Percentiles rank a stretch among this genome's conserved stretches.
These are phyloP conservation scores for Coptodon rendalli DNA, from an alignment of 2,113 vertebrate genomes.

Conservation along the genomic window DNA sequence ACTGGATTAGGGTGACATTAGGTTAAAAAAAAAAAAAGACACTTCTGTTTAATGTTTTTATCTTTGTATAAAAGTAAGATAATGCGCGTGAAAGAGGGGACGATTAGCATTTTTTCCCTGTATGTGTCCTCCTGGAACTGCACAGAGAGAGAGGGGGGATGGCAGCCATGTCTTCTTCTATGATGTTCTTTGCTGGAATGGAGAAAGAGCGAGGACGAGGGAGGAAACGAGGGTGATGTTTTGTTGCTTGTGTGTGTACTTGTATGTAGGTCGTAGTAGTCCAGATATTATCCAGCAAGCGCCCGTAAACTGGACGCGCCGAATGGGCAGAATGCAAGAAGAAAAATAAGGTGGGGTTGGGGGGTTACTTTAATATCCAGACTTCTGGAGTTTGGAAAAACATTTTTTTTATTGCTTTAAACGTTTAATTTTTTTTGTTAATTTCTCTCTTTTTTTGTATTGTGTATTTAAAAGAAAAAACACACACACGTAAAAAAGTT, in stretches of 20 bases:
- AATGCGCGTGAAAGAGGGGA: conserved; percentile 6
- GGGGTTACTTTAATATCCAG: background rate
- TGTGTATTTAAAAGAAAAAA: background rate
- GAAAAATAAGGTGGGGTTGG: background rate
- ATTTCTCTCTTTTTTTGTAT: conserved; percentile 31
- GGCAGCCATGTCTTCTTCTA: conserved; percentile 63
- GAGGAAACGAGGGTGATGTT: background rate
- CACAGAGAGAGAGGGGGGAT: background rate
- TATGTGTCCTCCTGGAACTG: conserved; percentile 28
- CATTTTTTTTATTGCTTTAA: conserved; percentile 40
- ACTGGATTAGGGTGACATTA: conserved; percentile 6
- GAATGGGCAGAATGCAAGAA: background rate
- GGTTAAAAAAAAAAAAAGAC: background rate
- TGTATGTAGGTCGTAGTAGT: conserved; percentile 48
- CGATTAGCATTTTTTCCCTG: conserved; percentile 5
- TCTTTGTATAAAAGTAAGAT: conserved; percentile 44
- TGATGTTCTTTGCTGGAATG: conserved; percentile 70
- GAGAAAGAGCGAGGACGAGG: conserved; percentile 55
- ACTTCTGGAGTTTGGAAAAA: conserved; percentile 9
- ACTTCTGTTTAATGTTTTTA: conserved; percentile 46
- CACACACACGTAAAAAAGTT: conserved; percentile 27
- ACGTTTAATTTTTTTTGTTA: conserved; percentile 8
- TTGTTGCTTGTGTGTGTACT: conserved; percentile 47
- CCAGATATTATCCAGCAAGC: conserved; percentile 51
- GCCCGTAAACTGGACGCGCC: background rate